Conservation (phyloP, 1,140 invertebrate genomes). For the Tetragonula clypearis region DNA sequence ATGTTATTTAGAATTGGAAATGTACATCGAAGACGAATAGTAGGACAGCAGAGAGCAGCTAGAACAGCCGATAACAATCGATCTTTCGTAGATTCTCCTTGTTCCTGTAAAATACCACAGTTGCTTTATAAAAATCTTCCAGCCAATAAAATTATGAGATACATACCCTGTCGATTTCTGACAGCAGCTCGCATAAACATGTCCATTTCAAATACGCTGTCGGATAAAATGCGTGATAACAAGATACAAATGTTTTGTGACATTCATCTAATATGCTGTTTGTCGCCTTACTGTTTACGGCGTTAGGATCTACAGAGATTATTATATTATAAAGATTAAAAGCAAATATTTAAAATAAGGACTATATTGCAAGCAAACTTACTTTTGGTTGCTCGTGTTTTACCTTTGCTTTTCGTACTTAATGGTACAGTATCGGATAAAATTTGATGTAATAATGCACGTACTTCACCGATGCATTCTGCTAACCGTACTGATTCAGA, state of each 20-base stretch:
- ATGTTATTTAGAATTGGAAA: conserved; percentile 87
- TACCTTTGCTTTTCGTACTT: conserved; percentile 77
- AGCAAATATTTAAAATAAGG: background rate
- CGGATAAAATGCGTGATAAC: conserved; percentile 98
- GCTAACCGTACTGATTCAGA: conserved; percentile 89
- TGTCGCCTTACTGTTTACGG: conserved; percentile 81
- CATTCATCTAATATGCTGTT: conserved; percentile 92
- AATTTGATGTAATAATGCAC: conserved; percentile 91
- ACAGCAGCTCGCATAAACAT: conserved; percentile 92
- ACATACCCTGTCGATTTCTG: conserved; percentile 89
- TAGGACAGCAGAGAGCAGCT: conserved; percentile 90
- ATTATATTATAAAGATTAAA: background rate
- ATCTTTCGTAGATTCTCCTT: conserved; percentile 82
- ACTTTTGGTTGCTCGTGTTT: conserved; percentile 72
- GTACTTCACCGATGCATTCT: conserved; percentile 93
- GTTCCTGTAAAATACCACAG: conserved; percentile 63
- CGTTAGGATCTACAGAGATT: conserved; percentile 45
- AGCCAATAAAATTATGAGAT: background rate
- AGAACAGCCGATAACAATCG: conserved; percentile 90
- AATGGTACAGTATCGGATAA: conserved; percentile 88
- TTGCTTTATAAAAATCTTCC: background rate
- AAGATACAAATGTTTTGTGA: conserved; percentile 93
- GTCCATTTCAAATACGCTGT: conserved; percentile 96
- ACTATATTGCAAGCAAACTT: conserved; percentile 17
- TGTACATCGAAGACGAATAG: conserved; percentile 89